Evolutionary conservation across 2,797 vertebrate species (phyloP).

Genomic region (Poliocrania exsul): DNA sequence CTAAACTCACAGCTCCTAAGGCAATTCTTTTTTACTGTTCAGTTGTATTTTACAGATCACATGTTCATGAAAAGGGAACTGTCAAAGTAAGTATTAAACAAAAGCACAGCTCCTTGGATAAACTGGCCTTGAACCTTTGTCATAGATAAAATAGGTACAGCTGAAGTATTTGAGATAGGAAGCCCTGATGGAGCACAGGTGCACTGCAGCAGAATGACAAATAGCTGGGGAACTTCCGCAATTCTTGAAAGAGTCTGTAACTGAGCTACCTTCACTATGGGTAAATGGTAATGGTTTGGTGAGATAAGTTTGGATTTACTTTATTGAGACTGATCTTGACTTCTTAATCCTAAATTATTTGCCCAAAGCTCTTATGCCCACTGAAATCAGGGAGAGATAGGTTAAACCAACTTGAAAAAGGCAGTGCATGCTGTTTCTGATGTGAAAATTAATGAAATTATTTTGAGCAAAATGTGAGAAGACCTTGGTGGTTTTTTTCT

Average conservation of each 20-base stretch:
- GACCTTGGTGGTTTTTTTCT: neutral
- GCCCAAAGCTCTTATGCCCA: neutral
- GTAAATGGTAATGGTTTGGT: neutral
- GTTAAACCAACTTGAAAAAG: neutral
- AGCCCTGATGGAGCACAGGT: neutral
- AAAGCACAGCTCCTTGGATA: neutral
- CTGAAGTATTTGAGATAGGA: neutral
- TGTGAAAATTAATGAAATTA: neutral
- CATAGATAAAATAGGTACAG: neutral
- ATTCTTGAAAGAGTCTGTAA: neutral
- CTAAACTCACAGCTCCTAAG: neutral
- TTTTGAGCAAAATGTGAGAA: neutral
- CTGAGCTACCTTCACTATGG: neutral
- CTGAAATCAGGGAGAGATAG: neutral
- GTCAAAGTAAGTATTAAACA: neutral
- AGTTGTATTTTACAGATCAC: neutral
- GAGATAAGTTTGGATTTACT: neutral
- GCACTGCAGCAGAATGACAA: neutral
- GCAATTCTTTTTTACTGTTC: neutral
- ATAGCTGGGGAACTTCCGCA: neutral
- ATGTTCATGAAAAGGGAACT: neutral
- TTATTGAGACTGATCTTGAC: neutral
- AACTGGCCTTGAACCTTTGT: neutral
- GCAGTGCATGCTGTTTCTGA: neutral
- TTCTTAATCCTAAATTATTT: neutral